Conservation (phyloP, 2,888 invertebrate species). For the Paralinhomoeus sp. region DNA sequence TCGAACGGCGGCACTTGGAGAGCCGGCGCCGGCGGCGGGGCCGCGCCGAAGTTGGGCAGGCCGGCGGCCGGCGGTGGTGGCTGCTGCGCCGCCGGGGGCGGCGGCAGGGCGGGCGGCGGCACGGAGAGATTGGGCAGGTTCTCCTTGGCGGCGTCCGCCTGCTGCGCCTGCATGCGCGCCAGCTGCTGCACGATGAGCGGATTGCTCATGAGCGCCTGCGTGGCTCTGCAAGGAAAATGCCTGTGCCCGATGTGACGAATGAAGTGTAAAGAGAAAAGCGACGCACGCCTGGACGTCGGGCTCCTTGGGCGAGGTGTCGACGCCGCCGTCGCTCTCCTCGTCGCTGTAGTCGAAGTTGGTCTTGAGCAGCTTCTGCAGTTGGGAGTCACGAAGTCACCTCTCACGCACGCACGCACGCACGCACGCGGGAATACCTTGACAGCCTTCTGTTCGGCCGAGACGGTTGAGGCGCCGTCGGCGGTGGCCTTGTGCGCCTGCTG, state of each 20-base stretch:
- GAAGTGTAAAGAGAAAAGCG: no score
- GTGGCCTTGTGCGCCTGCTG: background rate
- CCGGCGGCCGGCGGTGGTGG: background rate
- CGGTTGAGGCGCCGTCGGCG: no score
- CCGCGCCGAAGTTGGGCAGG: background rate
- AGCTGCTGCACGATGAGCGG: slow-evolving; percentile 69
- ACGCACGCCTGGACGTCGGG: background rate
- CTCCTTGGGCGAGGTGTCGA: background rate
- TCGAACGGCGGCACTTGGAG: background rate
- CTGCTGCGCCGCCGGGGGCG: background rate
- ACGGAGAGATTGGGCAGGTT: background rate
- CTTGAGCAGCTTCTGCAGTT: slow-evolving; percentile 13
- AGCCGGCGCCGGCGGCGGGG: background rate
- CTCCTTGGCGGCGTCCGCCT: background rate
- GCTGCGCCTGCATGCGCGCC: slow-evolving; percentile 36
- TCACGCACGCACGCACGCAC: no score
- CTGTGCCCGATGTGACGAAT: no score
- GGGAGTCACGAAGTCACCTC: no score
- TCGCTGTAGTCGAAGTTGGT: slow-evolving; percentile 18
- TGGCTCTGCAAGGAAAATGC: slow-evolving; percentile 11
- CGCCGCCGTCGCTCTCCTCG: slow-evolving; percentile 17
- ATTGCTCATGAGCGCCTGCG: slow-evolving; percentile 46
- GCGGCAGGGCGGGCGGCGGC: background rate
- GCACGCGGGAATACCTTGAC: no score
- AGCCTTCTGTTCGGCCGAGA: no score